Evolutionary conservation across 1,140 invertebrate species (phyloP).

Genomic region (Dendrolimus kikuchii): DNA sequence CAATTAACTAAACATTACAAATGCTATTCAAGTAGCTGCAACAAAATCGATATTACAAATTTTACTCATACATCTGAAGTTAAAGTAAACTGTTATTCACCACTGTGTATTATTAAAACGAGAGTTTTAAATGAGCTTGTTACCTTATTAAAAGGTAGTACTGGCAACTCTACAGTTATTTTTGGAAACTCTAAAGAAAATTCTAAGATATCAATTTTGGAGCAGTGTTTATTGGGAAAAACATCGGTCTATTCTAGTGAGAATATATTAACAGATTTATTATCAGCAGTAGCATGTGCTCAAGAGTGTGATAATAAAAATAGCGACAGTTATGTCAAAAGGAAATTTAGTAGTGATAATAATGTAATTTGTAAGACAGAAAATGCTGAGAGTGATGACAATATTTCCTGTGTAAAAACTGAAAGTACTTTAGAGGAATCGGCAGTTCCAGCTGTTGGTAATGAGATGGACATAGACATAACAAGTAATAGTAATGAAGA

Average conservation of each 20-base stretch:
- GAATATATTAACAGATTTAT: slow-evolving; percentile 74
- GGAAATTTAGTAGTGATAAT: slow-evolving; percentile 54
- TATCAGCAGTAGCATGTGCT: slow-evolving; percentile 73
- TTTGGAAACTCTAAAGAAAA: slow-evolving; percentile 49
- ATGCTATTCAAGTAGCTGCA: slow-evolving; percentile 82
- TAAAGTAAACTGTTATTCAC: slow-evolving; percentile 82
- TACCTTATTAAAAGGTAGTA: slow-evolving; percentile 76
- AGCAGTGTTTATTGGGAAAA: slow-evolving; percentile 65
- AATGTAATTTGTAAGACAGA: slow-evolving; percentile 62
- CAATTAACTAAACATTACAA: slow-evolving; percentile 77
- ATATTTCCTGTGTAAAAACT: slow-evolving; percentile 40
- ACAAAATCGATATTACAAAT: slow-evolving; percentile 69
- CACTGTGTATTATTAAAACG: slow-evolving; percentile 80
- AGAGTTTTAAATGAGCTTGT: slow-evolving; percentile 80
- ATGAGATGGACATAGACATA: slow-evolving; percentile 71
- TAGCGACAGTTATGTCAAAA: slow-evolving; percentile 58
- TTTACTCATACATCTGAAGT: slow-evolving; percentile 43
- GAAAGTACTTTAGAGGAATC: slow-evolving; percentile 63
- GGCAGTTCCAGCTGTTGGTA: slow-evolving; percentile 65
- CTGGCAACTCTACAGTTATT: slow-evolving; percentile 35
- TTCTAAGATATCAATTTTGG: slow-evolving; percentile 63
- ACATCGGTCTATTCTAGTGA: slow-evolving; percentile 55
- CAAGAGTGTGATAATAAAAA: slow-evolving; percentile 70
- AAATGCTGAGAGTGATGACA: slow-evolving; percentile 28
- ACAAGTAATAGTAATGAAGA: slow-evolving; percentile 55